Base-by-base conservation (phyloP, 2,797 vertebrate species). In the Cyclura pinguis region DNA sequence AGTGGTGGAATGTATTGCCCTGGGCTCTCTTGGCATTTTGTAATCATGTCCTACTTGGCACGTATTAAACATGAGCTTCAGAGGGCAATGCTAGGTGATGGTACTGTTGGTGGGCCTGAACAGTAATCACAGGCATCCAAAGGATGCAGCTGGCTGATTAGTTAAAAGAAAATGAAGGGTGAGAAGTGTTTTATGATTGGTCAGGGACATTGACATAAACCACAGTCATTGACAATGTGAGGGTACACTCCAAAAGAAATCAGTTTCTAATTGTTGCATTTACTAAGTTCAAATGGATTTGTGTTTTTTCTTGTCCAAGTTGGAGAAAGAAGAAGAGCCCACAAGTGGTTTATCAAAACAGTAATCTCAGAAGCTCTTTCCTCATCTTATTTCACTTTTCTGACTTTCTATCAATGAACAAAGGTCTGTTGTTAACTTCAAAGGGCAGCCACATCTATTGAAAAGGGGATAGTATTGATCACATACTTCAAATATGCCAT, bases 401-500 rank as follows among this genome's bases (percentile, higher is more conserved):
- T 74, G 85, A 64, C 92, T 85, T 93, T 85, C 85, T 92, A 8
- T 59, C 92, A 92, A 94, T 91, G 72, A 94, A 91, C 89, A 90
- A 94, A 83, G 89, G 92, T 91, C 91, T 94, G 91, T 93, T 92
- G 88, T 93, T 92, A 93, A 94, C 94, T 93, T 96, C 93, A 96
- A 96, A 96, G 90, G 88, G 92, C 84, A 94, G 91, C 14, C 88
- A 93, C 88, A 89, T 91, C 90, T 89, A 96, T 92, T 95, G 93
- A 96, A 95, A 96, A 95, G 85, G 89, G 88, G 93, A 92, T 80
- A 89, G 80, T 94, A 96, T 95, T 94, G 95, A 96, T 96, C 94
- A 95, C 32, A 91, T 50, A 89, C 57, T 90, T n/a, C 92, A 91
- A 72, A 90, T 88, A 83, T 92, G 85, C 80, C 59, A 38, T 0